Percentiles rank a stretch among this genome's conserved stretches.
Evolutionary conservation across 37 sponge, comb jelly and placozoan species (phyloP).

Genomic region (Agelas oroides): DNA sequence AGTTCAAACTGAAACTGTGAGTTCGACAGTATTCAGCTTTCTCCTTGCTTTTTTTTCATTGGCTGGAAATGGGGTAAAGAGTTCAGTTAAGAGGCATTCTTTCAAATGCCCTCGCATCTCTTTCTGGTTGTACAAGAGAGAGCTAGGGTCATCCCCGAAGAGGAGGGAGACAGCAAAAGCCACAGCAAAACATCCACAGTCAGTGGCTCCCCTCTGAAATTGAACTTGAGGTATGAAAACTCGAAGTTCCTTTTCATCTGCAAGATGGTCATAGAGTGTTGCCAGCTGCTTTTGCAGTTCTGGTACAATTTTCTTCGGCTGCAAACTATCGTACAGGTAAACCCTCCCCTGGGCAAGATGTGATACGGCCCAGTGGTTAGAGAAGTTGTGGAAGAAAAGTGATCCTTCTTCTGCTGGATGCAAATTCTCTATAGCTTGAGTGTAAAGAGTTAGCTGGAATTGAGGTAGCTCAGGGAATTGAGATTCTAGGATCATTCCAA

Average conservation of each 20-base stretch:
- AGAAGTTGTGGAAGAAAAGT: neutral
- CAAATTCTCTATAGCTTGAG: neutral
- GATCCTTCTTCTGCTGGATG: neutral
- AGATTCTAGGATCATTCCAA: neutral
- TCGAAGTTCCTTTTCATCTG: neutral
- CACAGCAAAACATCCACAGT: slow-evolving; percentile 28
- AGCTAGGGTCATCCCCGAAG: slow-evolving; percentile 7
- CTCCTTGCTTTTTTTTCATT: too few relatives aligned
- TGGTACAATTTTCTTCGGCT: neutral
- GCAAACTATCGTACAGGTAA: slow-evolving; percentile 8
- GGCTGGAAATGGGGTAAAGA: too few relatives aligned
- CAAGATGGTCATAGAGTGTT: neutral
- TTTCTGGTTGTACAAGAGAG: neutral
- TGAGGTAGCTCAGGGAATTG: neutral
- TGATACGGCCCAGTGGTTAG: slow-evolving; percentile 6
- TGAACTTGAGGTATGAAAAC: neutral
- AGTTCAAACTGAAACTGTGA: too few relatives aligned
- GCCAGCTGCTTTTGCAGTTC: slow-evolving; percentile 1
- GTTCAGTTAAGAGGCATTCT: neutral
- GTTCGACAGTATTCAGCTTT: too few relatives aligned
- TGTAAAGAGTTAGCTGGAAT: neutral
- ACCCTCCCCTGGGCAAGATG: neutral
- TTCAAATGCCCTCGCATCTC: slow-evolving; percentile 12
- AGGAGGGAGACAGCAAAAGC: neutral
- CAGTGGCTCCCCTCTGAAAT: neutral